Evolutionary conservation across 2,113 vertebrate species (phyloP).

Genomic region (Kobus ellipsiprymnus): DNA sequence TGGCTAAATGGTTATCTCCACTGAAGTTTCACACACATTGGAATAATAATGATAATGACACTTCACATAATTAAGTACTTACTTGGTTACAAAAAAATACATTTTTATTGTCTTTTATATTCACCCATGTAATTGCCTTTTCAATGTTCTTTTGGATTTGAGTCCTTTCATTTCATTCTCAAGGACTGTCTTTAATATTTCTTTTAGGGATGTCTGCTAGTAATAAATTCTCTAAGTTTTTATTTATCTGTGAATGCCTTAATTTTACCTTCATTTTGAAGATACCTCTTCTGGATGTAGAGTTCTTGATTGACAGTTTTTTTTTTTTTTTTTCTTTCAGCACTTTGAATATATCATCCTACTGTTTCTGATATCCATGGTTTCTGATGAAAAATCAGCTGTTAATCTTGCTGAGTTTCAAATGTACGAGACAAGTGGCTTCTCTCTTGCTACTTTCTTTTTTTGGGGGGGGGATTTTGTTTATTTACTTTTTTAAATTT

Average conservation of each 20-base stretch:
- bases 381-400: not conserved
- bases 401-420: not conserved
- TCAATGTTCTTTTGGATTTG: not conserved
- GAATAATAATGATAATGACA: not conserved
- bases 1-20: not conserved
- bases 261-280: not conserved
- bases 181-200: not conserved
- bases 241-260: not conserved
- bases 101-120: not conserved
- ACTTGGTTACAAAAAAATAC: not conserved
- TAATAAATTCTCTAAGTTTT: not conserved
- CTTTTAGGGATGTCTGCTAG: not conserved
- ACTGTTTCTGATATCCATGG: not conserved
- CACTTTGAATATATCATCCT: not conserved
- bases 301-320: not conserved
- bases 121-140: not conserved
- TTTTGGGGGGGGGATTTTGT: no score
- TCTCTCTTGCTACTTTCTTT: not conserved
- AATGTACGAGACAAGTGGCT: not conserved
- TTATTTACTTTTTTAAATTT: no score
- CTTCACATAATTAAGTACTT: not conserved
- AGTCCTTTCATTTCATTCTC: slow-evolving; percentile 8
- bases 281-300: not conserved
- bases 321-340: not conserved
- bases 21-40: not conserved